Percentiles rank a stretch among this genome's conserved stretches.
These are phyloP conservation scores for Diplogasteroides magnus DNA, from an alignment of 1,140 invertebrate genomes.

Conservation along the genomic window DNA sequence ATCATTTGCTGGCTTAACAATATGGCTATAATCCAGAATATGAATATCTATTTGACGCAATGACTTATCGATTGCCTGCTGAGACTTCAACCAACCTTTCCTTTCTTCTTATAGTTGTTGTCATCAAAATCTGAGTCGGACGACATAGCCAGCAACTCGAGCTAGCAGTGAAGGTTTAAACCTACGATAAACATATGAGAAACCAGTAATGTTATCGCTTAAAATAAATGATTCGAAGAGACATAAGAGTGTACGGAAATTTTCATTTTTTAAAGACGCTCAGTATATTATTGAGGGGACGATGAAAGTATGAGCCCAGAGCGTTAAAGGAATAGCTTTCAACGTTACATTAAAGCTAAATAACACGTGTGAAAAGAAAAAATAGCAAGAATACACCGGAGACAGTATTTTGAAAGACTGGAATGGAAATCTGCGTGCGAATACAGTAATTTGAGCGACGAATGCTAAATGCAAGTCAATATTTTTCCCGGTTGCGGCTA, in stretches of 20 bases:
- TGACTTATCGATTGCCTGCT: background rate
- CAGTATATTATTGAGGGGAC: too few relatives aligned
- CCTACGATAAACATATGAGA: background rate
- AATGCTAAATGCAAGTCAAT: too few relatives aligned
- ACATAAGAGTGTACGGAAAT: background rate
- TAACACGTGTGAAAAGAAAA: too few relatives aligned
- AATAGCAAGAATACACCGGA: too few relatives aligned
- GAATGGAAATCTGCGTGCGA: too few relatives aligned
- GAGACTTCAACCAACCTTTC: background rate
- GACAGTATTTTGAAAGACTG: too few relatives aligned
- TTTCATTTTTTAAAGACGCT: background rate
- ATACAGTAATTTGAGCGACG: too few relatives aligned
- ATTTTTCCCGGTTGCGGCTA: too few relatives aligned
- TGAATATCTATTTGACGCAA: background rate
- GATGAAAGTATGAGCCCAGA: too few relatives aligned
- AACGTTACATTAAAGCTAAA: too few relatives aligned
- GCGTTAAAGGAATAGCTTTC: too few relatives aligned
- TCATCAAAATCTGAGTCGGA: background rate
- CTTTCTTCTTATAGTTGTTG: background rate
- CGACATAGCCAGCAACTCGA: background rate
- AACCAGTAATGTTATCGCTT: background rate
- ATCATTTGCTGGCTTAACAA: too few relatives aligned
- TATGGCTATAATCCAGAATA: background rate
- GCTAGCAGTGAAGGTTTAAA: background rate
- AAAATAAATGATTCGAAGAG: background rate